phyloP scores from a whole-genome alignment of 2,888 invertebrate genomes.

The Diachrysia chrysitis region DNA sequence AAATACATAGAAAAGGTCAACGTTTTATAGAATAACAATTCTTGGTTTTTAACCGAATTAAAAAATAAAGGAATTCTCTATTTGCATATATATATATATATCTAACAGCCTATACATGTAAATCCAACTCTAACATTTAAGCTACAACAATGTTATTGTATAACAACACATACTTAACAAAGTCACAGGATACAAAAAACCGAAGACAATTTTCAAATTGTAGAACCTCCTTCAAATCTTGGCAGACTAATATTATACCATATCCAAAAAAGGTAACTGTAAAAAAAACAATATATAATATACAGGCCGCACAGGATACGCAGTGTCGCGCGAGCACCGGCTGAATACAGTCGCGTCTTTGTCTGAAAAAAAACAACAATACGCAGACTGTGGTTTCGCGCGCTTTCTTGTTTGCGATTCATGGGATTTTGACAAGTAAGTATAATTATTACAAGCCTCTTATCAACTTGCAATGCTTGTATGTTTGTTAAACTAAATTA shows the following conservation, averaged over 20 bases:
- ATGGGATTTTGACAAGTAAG: slow-evolving; percentile 44
- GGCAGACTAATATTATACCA: background rate
- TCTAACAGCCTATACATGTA: no score
- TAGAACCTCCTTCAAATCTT: background rate
- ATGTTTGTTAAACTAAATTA: no score
- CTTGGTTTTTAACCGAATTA: no score
- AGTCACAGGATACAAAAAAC: background rate
- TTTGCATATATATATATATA: no score
- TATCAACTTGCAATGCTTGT: no score
- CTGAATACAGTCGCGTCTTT: slow-evolving; percentile 27
- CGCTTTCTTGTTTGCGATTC: slow-evolving; percentile 15
- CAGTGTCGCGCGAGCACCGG: slow-evolving; percentile 39
- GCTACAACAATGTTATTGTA: background rate
- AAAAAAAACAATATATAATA: slow-evolving; percentile 40
- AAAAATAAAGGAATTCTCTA: no score
- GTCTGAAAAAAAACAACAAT: slow-evolving; percentile 12
- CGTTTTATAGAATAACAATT: no score
- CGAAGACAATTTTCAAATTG: background rate
- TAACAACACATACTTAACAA: background rate
- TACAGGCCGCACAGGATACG: slow-evolving; percentile 15
- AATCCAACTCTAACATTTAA: background rate
- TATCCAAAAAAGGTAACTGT: slow-evolving; percentile 9
- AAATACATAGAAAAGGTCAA: no score
- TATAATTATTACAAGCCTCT: background rate
- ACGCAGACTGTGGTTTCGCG: slow-evolving; percentile 35